Percentiles rank a stretch among this genome's conserved stretches.
Conservation (phyloP, 1,140 invertebrate genomes). For the Whitmania pigra region DNA sequence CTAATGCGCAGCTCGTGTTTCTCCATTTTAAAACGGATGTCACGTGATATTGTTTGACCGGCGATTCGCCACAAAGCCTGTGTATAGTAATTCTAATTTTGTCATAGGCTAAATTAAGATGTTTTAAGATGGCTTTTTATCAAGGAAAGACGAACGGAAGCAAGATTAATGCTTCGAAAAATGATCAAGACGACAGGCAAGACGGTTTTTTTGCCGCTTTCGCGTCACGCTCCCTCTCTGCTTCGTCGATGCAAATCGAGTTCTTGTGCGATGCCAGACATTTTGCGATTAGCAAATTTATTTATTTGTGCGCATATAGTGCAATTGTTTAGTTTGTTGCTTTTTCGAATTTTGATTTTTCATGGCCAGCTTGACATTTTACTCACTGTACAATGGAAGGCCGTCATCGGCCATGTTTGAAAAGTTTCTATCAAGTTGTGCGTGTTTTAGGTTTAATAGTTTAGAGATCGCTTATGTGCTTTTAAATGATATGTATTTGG, state of each 20-base stretch:
- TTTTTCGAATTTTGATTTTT: constrained; percentile 10
- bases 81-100: constrained; percentile 6
- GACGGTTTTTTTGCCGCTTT: neutral
- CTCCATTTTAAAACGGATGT: constrained; percentile 10
- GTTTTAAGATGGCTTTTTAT: constrained; percentile 11
- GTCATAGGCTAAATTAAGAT: constrained; percentile 1
- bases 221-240: neutral
- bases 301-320: too few species aligned
- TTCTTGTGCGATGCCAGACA: neutral
- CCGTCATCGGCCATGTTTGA: constrained; percentile 10
- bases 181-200: constrained; percentile 23
- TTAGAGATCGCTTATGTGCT: neutral
- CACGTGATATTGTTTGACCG: constrained; percentile 15
- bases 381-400: neutral
- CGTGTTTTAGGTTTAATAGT: too few species aligned
- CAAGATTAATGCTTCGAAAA: constrained; percentile 25
- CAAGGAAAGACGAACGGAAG: constrained; percentile 13
- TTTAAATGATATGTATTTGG: neutral
- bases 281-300: too few species aligned
- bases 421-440: neutral
- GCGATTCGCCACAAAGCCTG: constrained; percentile 2
- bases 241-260: neutral
- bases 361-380: neutral
- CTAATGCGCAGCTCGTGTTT: neutral
- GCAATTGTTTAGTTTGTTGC: neutral